Evolutionary conservation across 2,797 vertebrate species (phyloP), one percentile per base, ranked within the genome.

Genomic region (Chaunax sp.): DNA sequence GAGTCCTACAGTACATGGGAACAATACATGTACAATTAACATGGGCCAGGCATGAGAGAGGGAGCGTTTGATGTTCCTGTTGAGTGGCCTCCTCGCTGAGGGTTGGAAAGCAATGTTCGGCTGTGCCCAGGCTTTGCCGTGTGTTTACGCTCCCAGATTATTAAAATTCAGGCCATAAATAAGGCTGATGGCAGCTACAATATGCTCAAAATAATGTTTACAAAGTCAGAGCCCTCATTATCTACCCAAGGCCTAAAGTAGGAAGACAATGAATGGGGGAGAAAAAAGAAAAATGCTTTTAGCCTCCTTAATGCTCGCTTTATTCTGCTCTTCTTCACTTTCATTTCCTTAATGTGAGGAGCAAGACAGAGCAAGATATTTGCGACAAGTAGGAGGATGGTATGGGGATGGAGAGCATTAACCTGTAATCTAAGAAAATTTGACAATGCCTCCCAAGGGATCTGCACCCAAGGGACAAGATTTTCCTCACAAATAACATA

Each of bases 151-250:
- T 92, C 81, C 66, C 77, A 71, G 81, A 84, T 86, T 88, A 93
- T 92, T 87, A 93, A 92, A 92, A 92, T 91, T 81, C 87, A 82
- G 80, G 78, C 86, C 82, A 90, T 91, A 92, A 93, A 94, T 92
- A n/a, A 92, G 92, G 85, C 78, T 87, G 87, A 93, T 90, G 89
- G 89, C 86, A 64, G 78, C 82, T 80, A 89, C 89, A 89, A 91
- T 93, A 92, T 89, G 85, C 89, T 91, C 93, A 89, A 93, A 93
- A 94, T 93, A 93, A 94, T 93, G 92, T 94, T 93, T 93, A 92
- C 90, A 91, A 92, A 90, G 87, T 87, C 86, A 81, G 85, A 81
- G 62, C 85, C 81, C 86, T 93, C 92, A 93, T 93, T 93, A 93
- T 82, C 81, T 88, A 67, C 77, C 77, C 71, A 71, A 75, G 72